Percentiles rank a stretch among this genome's conserved stretches.
phyloP scores from a whole-genome alignment of 2,888 invertebrate genomes.

The Caenorhabditis zanzibari region DNA sequence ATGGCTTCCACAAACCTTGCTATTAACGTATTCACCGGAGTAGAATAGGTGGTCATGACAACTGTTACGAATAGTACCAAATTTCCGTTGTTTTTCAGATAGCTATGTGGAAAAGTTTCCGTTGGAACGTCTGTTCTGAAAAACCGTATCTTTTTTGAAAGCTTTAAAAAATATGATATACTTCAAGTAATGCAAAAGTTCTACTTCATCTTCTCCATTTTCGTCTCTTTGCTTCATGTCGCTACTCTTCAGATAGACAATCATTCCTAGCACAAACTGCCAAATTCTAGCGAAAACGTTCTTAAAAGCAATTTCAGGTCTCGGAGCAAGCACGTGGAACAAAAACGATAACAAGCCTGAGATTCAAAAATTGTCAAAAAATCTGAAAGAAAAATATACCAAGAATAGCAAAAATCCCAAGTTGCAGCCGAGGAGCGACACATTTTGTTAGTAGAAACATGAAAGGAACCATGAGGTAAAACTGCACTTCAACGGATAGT shows the following conservation, averaged over 20 bases:
- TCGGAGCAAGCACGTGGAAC: not conserved
- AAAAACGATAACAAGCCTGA: not conserved
- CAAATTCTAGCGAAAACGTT: slow-evolving; percentile 25
- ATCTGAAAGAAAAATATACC: not conserved
- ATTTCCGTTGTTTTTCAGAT: not conserved
- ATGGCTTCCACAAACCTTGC: not conserved
- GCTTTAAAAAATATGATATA: no score
- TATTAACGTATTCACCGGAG: not conserved
- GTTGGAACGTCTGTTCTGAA: not conserved
- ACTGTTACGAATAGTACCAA: not conserved
- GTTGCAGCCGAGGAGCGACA: not conserved
- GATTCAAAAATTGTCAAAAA: not conserved
- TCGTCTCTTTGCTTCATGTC: not conserved
- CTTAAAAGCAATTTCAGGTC: slow-evolving; percentile 6
- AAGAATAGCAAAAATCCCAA: not conserved
- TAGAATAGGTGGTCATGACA: not conserved
- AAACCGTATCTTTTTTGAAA: no score
- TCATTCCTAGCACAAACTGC: slow-evolving; percentile 40
- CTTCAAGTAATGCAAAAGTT: not conserved
- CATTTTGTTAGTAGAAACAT: not conserved
- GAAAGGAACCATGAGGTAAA: slow-evolving; percentile 17
- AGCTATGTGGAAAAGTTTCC: not conserved
- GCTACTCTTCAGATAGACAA: not conserved
- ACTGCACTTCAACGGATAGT: slow-evolving; percentile 37
- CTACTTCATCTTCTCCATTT: not conserved